Base-by-base conservation (phyloP, 2,888 invertebrate genomes). In the Ennomos fuscantarius region DNA sequence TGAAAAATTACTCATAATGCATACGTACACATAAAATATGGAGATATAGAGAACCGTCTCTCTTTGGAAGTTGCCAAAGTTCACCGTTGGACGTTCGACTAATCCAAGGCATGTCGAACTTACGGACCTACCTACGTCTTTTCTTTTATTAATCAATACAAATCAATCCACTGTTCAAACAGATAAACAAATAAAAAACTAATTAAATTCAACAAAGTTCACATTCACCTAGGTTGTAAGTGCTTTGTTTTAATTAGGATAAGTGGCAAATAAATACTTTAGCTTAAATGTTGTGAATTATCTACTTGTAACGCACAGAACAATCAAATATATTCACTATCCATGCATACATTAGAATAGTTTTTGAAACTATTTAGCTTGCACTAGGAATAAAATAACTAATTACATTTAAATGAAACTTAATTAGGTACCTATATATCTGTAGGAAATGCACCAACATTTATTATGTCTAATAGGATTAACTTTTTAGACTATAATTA, bases 391-490 rank as follows among this genome's bases (percentile, higher is more conserved):
- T 50, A 12, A 10, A 24, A 1, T 36, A 39, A 36, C 32, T 48
- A 9, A 24, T 24, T 3, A 11, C 45, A 40, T 31, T 10, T 54
- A 33, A 31, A 33, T 55, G 0, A 33, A 13, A 33, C 51, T 8
- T 53, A 51, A 40, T 15, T 56, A 57, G 37, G 13, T 24, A 32
- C 34, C 36, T 34, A 13, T 36, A 45, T 15, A 45, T n/a, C n/a
- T 13, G 0, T 58, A 55, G 63, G 53, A 9, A 54, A 53, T 60
- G 63, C 60, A 63, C 60, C 60, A 52, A 58, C 43, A 47, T 45
- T 11, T 45, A 46, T 36, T 10, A 41, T n/a, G 24, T 24, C 39
- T 48, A 35, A 43, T 31, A n/a, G 46, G 12, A 24, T n/a, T 49
- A 39, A 15, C 11, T 39, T 35, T 34, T 42, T 13, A 39, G 6